These are phyloP conservation scores for Pollimyrus isidori DNA, from an alignment of 2,113 vertebrate species.

Conservation along the genomic window DNA sequence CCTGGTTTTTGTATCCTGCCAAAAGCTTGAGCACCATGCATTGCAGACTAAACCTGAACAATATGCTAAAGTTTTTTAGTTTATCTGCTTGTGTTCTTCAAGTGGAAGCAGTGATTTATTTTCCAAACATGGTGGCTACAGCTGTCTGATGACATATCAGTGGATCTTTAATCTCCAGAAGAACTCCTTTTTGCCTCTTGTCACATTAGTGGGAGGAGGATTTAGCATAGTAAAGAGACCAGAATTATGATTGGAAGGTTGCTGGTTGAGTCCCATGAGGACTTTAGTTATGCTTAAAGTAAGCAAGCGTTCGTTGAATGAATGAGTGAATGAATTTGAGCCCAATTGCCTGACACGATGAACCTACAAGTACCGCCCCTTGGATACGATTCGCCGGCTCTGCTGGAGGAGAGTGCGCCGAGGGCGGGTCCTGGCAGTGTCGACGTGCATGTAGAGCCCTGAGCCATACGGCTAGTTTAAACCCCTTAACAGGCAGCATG, in stretches of 20 bases:
- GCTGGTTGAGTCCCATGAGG: neutral
- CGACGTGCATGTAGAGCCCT: conserved; percentile 32
- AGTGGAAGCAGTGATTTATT: neutral
- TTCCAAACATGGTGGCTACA: neutral
- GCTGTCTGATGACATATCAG: conserved; percentile 25
- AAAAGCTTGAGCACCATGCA: conserved; percentile 26
- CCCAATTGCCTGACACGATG: neutral
- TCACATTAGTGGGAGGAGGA: neutral
- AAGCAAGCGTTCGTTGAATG: neutral
- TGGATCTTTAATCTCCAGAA: conserved; percentile 42
- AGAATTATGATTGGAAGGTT: neutral
- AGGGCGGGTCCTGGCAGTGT: neutral
- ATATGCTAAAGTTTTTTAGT: conserved; percentile 35
- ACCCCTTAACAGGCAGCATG: conserved; percentile 85
- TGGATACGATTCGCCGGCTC: neutral
- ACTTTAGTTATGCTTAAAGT: neutral
- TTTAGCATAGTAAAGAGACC: neutral
- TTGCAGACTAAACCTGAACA: conserved; percentile 13
- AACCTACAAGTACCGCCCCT: neutral
- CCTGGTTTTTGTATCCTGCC: conserved; percentile 94
- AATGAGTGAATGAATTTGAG: neutral
- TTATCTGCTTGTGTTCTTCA: conserved; percentile 27
- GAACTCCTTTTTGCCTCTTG: conserved; percentile 7
- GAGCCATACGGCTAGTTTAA: conserved; percentile 32
- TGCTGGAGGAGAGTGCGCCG: neutral